Conservation (phyloP, 1,140 invertebrate species). For the Acromyrmex charruanus region DNA sequence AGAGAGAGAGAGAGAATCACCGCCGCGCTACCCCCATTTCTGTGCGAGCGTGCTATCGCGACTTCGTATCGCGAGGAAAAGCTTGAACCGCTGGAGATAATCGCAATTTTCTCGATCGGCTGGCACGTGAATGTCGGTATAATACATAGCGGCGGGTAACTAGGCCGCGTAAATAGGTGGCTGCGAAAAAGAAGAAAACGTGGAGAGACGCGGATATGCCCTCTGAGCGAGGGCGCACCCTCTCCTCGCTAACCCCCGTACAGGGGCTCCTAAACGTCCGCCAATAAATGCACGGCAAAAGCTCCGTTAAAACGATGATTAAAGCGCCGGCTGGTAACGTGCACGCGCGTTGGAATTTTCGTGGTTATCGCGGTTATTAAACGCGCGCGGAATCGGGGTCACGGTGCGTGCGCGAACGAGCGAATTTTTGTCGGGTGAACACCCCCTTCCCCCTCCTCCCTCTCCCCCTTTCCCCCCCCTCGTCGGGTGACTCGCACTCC, state of each 20-base stretch:
- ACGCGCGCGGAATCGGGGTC: conserved; percentile 42
- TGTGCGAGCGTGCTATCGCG: conserved; percentile 37
- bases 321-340: conserved; percentile 20
- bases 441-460: not conserved
- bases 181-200: conserved; percentile 19
- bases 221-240: not conserved
- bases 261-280: not conserved
- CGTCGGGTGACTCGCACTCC: not conserved
- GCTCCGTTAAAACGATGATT: conserved; percentile 57
- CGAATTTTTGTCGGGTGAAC: conserved; percentile 3
- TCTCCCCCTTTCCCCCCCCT: not conserved
- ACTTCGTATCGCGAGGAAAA: conserved; percentile 48
- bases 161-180: conserved; percentile 52
- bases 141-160: conserved; percentile 37
- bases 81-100: conserved; percentile 34
- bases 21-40: not conserved
- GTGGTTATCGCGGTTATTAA: conserved; percentile 66
- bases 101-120: conserved; percentile 59
- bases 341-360: conserved; percentile 40
- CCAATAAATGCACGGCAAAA: conserved; percentile 47
- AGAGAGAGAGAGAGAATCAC: not conserved
- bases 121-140: conserved; percentile 51
- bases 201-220: conserved; percentile 10
- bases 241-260: not conserved
- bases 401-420: conserved; percentile 31